Evolutionary conservation across 2,888 invertebrate genomes (phyloP).

Genomic region (Chrysopilus asiliformis): DNA sequence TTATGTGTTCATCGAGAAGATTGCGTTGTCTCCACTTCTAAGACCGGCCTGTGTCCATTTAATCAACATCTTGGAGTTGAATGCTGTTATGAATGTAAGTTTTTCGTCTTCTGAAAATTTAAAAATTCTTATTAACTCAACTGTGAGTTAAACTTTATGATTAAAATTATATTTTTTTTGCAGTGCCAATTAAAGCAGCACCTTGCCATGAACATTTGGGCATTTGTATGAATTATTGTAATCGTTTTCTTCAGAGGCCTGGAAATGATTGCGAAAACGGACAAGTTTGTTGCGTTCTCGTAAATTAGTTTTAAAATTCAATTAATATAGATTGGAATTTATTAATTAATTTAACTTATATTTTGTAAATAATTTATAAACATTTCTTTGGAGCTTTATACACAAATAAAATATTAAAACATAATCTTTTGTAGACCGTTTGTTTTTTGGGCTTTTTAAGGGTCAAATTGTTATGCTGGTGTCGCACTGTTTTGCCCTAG

Average conservation of each 20-base stretch:
- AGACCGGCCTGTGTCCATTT: conserved; percentile 28
- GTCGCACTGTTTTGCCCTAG: no score
- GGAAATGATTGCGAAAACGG: conserved; percentile 28
- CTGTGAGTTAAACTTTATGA: no score
- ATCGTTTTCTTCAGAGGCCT: conserved; percentile 22
- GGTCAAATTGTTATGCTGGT: no score
- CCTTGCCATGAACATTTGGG: conserved; percentile 29
- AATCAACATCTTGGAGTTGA: conserved; percentile 27
- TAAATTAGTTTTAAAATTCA: no score
- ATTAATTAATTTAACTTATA: no score
- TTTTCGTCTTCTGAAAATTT: not conserved
- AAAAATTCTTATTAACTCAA: no score
- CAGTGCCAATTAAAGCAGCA: conserved; percentile 30
- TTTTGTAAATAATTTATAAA: no score
- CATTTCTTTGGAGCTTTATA: no score
- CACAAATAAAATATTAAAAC: no score
- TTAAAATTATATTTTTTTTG: conserved; percentile 7
- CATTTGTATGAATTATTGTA: conserved; percentile 26
- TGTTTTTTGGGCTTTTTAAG: no score
- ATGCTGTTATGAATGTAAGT: conserved; percentile 34
- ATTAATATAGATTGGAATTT: no score
- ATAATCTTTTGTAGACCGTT: no score
- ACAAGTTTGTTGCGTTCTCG: conserved; percentile 31
- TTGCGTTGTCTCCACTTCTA: conserved; percentile 25
- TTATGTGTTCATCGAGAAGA: conserved; percentile 28